Base-by-base conservation (phyloP, 2,797 vertebrate genomes). In the Podarcis siculus region DNA sequence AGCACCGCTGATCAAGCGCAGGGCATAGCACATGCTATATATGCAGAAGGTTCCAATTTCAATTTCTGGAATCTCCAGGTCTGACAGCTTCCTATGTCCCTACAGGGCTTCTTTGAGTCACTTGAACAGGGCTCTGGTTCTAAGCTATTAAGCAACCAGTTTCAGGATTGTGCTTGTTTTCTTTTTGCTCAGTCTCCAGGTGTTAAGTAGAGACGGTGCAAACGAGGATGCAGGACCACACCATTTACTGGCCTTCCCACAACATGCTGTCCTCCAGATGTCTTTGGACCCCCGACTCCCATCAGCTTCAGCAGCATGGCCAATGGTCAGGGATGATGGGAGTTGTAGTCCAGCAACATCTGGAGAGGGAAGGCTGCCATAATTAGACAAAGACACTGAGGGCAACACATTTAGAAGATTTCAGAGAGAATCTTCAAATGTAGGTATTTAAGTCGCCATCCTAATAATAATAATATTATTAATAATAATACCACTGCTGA, bases 341-440 rank as follows among this genome's bases (percentile, higher is more conserved):
- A 64, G 61, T 64, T 64, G 61, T 23, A 23, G 61, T 64, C 61
- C 61, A 64, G 21, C 61, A 64, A 64, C 61, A 64, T 23, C 61
- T 23, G 21, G 61, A 64, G 61, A 23, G 13, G 12, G 67, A 71
- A 69, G 25, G 23, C 30, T 25, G 69, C n/a, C 69, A 84, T 85
- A 79, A 35, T 35, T 27, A 17, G 23, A 49, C 23, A 92, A 55
- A 55, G 49, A 86, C 78, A 87, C 89, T 1, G 82, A 17, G 82
- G 87, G 8, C 85, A 90, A 0, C 88, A 87, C 88, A 92, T 61
- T 87, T 92, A 81, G 89, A 90, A 94, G 93, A 95, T 95, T 94
- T 92, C 94, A 90, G 61, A 89, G 91, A 93, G 93, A 88, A 90
- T 95, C 91, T 96, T 95, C 95, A 96, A 96, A 94, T 94, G 94